These are phyloP conservation scores for Scaptomyza hsui DNA, from an alignment of 1,140 invertebrate species.

Conservation along the genomic window DNA sequence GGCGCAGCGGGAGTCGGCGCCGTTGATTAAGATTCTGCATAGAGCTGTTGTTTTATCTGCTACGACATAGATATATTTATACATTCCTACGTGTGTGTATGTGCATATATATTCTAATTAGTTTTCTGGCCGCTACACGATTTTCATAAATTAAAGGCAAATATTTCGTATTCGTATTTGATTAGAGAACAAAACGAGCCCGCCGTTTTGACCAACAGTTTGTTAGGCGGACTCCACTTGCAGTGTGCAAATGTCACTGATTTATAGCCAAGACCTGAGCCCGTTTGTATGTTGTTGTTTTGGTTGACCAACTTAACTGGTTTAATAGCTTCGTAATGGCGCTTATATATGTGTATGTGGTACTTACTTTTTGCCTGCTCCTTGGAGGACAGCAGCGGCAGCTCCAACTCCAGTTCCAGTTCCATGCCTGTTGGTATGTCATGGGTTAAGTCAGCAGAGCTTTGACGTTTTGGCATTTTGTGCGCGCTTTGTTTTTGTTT, in stretches of 20 bases:
- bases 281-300: conserved; percentile 30
- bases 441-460: conserved; percentile 38
- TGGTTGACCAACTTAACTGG: conserved; percentile 76
- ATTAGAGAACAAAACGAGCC: conserved; percentile 35
- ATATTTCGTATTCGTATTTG: conserved; percentile 59
- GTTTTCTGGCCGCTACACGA: conserved; percentile 62
- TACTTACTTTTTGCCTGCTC: conserved; percentile 68
- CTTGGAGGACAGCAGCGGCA: conserved; percentile 60
- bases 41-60: conserved; percentile 2
- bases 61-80: not conserved
- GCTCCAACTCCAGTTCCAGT: conserved; percentile 46
- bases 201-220: conserved; percentile 3
- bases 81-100: not conserved
- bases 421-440: conserved; percentile 30
- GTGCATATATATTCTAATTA: conserved; percentile 64
- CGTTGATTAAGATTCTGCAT: conserved; percentile 23
- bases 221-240: conserved; percentile 31
- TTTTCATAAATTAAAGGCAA: conserved; percentile 72
- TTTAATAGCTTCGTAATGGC: conserved; percentile 60
- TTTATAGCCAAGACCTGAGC: conserved; percentile 60
- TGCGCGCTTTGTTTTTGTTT: conserved; percentile 10
- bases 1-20: conserved; percentile 34
- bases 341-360: not conserved
- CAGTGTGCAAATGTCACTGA: conserved; percentile 77
- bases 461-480: conserved; percentile 57